Evolutionary conservation across 2,888 invertebrate species (phyloP), one percentile per base, ranked within the genome.

Genomic region (Adelphocoris suturalis): DNA sequence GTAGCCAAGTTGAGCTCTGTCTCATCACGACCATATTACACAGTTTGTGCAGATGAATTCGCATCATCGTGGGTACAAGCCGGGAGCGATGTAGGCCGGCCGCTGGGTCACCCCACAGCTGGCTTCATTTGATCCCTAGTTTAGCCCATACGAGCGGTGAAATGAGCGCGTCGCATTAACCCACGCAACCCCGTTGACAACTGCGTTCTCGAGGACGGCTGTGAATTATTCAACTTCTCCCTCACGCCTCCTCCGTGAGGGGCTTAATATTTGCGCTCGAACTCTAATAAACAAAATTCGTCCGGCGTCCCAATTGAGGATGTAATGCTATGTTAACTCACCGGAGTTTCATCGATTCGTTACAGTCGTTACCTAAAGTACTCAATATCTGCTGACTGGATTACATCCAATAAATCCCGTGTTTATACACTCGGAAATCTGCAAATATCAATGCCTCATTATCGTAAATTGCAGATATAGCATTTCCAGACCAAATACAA

Each of bases 161-260:
- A 68, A 68, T 68, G 68, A 68, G 68, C 68, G 23, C 9, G 12
- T 23, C 68, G 68, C 68, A 68, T 68, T 68, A 68, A 12, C 13
- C 16, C n/a, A n/a, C 68, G 23, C 68, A 52, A 19, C 68, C 27
- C 68, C 23, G 68, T 19, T 68, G 68, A 68, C 68, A 68, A 68
- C 68, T 61, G 61, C 61, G 19, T n/a, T n/a, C 68, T 12, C 23
- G 68, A 11, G 11, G 68, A 12, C 19, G 0, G 7, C 16, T 37
- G 37, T 57, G n/a, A 57, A 57, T 57, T 57, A 57, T 57, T 57
- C 57, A 57, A 57, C 57, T n/a, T 16, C 16, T n/a, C 19, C 52
- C 16, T n/a, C n/a, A 16, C 0, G 57, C n/a, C 16, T n/a, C n/a
- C n/a, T n/a, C n/a, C n/a, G n/a, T 16, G 57, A n/a, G 16, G 57